Evolutionary conservation across 2,113 vertebrate genomes (phyloP), one percentile per base, ranked within the genome.

Genomic region (Elaphurus davidianus): DNA sequence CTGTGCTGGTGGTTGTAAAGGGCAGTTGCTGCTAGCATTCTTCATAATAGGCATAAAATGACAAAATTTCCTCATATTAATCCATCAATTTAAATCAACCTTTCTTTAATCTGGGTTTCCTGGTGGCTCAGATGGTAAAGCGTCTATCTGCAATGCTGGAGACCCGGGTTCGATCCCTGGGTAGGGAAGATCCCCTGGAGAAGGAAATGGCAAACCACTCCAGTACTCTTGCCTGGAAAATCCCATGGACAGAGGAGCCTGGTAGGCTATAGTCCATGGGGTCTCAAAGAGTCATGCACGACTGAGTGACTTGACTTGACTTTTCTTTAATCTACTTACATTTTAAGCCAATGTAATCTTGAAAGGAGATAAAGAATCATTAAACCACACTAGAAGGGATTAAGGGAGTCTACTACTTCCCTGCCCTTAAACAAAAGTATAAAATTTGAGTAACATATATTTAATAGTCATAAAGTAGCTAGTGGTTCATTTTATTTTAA

Each of bases 401-500:
- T 81, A 64, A 78, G 55, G 28, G 40, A 81, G 14, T 59, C n/a
- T 43, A 91, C 16, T 74, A 62, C 8, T 90, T 6, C 47, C 19
- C 10, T 3, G 50, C 16, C 27, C 11, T 2, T 94, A 27, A 19
- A 9, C n/a, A 16, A 96, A 96, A 96, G 60, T 89, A 87, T 92
- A 96, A 96, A 95, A 84, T 83, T 78, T 90, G 52, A 90, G 19
- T 90, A 76, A 86, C 19, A 55, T 67, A 76, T 89, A 71, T 14
- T 82, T 85, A 94, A 91, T n/a, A 82, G 14, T 60, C 25, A 90
- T 47, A 81, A 96, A 86, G 82, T 67, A 90, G 55, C 17, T 79
- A 90, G 28, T 14, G 47, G 84, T 90, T 93, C 17, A 87, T 89
- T 95, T 96, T 57, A 91, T 92, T 94, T 89, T 97, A 87, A 95